phyloP scores from a whole-genome alignment of 2,888 invertebrate species.

The Chelonus formosanus region DNA sequence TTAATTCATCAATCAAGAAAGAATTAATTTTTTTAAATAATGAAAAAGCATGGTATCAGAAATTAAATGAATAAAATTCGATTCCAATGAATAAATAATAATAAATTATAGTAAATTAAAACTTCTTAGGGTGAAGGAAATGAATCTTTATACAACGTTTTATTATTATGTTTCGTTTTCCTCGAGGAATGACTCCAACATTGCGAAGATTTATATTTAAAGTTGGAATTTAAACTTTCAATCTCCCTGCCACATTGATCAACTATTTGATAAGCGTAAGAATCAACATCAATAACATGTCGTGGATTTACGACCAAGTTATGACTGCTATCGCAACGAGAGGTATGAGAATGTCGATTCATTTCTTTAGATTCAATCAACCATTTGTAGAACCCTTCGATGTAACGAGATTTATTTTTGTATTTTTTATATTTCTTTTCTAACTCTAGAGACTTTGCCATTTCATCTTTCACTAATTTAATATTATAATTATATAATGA shows the following conservation, averaged over 20 bases:
- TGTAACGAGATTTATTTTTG: slow-evolving; percentile 7
- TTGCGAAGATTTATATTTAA: not conserved
- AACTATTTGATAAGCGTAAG: slow-evolving; percentile 31
- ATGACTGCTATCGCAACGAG: not conserved
- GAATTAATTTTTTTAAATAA: too few relatives aligned
- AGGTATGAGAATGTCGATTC: not conserved
- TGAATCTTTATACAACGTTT: not conserved
- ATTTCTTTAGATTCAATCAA: slow-evolving; percentile 25
- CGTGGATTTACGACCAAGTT: not conserved
- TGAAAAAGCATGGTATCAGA: too few relatives aligned
- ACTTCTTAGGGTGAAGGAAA: not conserved
- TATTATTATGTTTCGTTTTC: slow-evolving; percentile 1
- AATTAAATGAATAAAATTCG: too few relatives aligned
- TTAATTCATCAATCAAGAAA: too few relatives aligned
- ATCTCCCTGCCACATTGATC: slow-evolving; percentile 47
- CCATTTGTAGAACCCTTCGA: slow-evolving; percentile 38
- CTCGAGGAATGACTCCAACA: not conserved
- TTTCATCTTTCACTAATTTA: not conserved
- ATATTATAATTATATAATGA: not conserved
- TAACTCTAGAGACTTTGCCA: slow-evolving; percentile 1
- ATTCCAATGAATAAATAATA: too few relatives aligned
- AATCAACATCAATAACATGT: slow-evolving; percentile 1
- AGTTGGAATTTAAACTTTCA: not conserved
- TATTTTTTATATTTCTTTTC: slow-evolving; percentile 20
- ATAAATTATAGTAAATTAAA: too few relatives aligned